Conservation (phyloP, 2,888 invertebrate species). For the Drosophila tripunctata region DNA sequence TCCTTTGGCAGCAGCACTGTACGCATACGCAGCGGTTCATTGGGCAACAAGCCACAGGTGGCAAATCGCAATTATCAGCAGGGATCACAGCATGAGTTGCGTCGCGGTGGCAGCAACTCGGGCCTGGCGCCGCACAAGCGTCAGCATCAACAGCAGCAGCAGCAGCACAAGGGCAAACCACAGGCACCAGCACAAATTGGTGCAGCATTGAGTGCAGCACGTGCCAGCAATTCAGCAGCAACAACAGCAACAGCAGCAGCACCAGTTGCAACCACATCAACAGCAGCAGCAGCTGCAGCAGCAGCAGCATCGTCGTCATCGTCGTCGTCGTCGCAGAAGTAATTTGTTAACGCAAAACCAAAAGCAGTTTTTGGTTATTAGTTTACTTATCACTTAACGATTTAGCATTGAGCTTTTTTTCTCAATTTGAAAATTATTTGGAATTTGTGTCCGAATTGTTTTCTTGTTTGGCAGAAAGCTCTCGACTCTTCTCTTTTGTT, state of each 20-base stretch:
- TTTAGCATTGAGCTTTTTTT: constrained; percentile 35
- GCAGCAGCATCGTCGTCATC: constrained; percentile 36
- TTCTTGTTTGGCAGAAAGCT: too few relatives aligned
- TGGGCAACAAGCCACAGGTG: constrained; percentile 83
- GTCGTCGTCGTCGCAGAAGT: constrained; percentile 69
- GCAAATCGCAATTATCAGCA: constrained; percentile 82
- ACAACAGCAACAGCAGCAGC: constrained; percentile 28
- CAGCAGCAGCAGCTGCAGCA: constrained; percentile 23
- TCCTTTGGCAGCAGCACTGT: constrained; percentile 83
- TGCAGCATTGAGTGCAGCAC: constrained; percentile 61
- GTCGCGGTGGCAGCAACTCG: constrained; percentile 81
- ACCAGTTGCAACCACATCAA: constrained; percentile 4
- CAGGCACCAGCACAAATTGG: constrained; percentile 58
- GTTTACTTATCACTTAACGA: constrained; percentile 58
- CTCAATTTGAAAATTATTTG: too few relatives aligned
- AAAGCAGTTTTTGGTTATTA: constrained; percentile 51
- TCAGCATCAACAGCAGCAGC: constrained; percentile 60
- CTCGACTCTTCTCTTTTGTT: constrained; percentile 67
- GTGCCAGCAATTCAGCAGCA: constrained; percentile 48
- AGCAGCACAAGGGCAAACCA: constrained; percentile 59
- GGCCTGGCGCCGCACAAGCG: constrained; percentile 74
- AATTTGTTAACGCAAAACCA: constrained; percentile 46
- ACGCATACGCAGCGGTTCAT: constrained; percentile 83
- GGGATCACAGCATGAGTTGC: constrained; percentile 78
- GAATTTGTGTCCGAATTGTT: constrained; percentile 19